Percentiles rank a stretch among this genome's conserved stretches.
Evolutionary conservation across 2,113 vertebrate species (phyloP).

Genomic region (Hemicordylus capensis): DNA sequence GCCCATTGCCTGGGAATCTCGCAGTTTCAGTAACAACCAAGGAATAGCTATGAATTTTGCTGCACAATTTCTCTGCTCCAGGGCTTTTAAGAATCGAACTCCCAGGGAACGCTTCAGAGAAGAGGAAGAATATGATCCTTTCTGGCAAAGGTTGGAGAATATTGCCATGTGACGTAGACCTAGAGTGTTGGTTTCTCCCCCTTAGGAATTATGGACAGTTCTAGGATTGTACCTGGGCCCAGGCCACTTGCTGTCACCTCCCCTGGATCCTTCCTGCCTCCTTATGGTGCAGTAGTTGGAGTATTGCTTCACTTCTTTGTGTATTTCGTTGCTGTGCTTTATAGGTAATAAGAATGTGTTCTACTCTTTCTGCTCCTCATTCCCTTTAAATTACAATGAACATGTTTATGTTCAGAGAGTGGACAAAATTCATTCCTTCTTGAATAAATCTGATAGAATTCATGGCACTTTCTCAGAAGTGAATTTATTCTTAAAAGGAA

Average conservation of each 20-base stretch:
- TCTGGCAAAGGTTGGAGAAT: conserved; percentile 92
- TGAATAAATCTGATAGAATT: not conserved
- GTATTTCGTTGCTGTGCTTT: conserved; percentile 68
- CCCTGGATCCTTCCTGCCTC: conserved; percentile 69
- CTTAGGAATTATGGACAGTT: conserved; percentile 52
- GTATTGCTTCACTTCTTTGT: conserved; percentile 71
- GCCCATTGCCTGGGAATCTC: conserved; percentile 26
- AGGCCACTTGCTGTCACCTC: conserved; percentile 23
- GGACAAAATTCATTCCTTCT: not conserved
- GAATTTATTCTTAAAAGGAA: not conserved
- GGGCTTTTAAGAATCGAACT: conserved; percentile 77
- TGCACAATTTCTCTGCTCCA: conserved; percentile 86
- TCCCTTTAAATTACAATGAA: not conserved
- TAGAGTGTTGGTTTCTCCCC: conserved; percentile 60
- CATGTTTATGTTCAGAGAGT: not conserved
- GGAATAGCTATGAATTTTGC: conserved; percentile 87
- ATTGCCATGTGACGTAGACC: conserved; percentile 72
- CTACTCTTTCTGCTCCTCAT: conserved; percentile 25
- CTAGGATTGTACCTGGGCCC: conserved; percentile 25
- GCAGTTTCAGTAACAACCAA: conserved; percentile 35
- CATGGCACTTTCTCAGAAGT: not conserved
- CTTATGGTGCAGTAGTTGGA: conserved; percentile 66
- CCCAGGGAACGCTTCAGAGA: conserved; percentile 65
- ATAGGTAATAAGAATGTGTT: conserved; percentile 74
- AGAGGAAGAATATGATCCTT: conserved; percentile 89